Evolutionary conservation across 2,888 invertebrate species (phyloP).

Genomic region (Pemphredon lugubris): DNA sequence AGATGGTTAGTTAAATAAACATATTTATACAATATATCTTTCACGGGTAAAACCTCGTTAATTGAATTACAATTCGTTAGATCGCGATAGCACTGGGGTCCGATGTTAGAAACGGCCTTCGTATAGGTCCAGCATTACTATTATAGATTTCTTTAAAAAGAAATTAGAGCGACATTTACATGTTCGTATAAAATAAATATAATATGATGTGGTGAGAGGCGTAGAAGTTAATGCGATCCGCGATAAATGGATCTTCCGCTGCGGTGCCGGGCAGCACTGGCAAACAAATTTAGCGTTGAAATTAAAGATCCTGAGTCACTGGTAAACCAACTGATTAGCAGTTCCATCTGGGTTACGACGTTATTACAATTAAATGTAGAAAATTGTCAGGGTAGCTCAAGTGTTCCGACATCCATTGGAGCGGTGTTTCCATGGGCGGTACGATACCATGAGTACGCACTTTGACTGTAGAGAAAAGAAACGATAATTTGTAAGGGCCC

Average conservation of each 20-base stretch:
- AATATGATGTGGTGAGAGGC: neutral
- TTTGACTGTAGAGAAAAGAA: slow-evolving; percentile 82
- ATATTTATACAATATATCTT: slow-evolving; percentile 51
- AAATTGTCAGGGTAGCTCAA: slow-evolving; percentile 99
- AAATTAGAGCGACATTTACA: slow-evolving; percentile 5
- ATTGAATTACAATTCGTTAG: slow-evolving; percentile 16
- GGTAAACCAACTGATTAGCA: slow-evolving; percentile 4
- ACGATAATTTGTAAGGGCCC: too few species aligned
- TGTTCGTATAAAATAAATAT: slow-evolving; percentile 36
- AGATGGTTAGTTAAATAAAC: slow-evolving; percentile 43
- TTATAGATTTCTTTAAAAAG: slow-evolving; percentile 8
- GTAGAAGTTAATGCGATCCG: too few species aligned
- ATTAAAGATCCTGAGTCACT: slow-evolving; percentile 10
- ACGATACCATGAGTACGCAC: slow-evolving; percentile 94
- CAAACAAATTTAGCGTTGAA: slow-evolving; percentile 1
- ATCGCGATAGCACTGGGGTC: slow-evolving; percentile 12
- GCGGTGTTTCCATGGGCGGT: slow-evolving; percentile 92
- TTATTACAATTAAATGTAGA: slow-evolving; percentile 89
- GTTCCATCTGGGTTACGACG: slow-evolving; percentile 68
- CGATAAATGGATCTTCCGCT: neutral
- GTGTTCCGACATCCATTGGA: slow-evolving; percentile 99
- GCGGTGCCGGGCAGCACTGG: neutral
- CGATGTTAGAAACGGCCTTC: slow-evolving; percentile 5
- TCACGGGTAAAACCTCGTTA: slow-evolving; percentile 23
- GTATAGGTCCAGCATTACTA: neutral